Base-by-base conservation (phyloP, 2,888 invertebrate genomes). In the Drosophila crucigera region DNA sequence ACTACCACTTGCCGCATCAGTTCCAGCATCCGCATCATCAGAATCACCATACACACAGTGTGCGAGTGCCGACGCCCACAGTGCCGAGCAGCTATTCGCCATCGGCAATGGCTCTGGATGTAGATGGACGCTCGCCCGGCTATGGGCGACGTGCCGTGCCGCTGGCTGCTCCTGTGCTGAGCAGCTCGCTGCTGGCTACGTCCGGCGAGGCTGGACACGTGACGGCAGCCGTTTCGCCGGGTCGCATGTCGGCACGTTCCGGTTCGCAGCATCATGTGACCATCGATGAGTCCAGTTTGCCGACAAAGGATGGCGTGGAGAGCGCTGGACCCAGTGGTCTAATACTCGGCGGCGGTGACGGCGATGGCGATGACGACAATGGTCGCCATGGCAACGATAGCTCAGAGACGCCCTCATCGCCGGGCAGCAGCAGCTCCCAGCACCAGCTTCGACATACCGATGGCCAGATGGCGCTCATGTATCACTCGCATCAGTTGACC, bases 141-240 rank as follows among this genome's bases (percentile, higher is more conserved):
- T 84, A 82, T 22, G 22, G 56, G 10, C 65, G 81, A 10, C 71
- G 83, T 19, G 56, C 75, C 6, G 25, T 64, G 16, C 50, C 73
- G 2, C 28, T 67, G 35, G 70, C 83, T 9, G 73, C 82, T 43
- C 59, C 90, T n/a, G 69, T 77, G 49, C 47, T 80, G 10, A 25
- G 47, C 83, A 64, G 68, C 76, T 60, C 84, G 1, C 33, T 80
- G 55, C 43, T 82, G n/a, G 58, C 60, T 22, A 43, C 73, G 9
- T 37, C 83, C n/a, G 60, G 61, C 9, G 80, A 83, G 10, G 52
- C 68, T n/a, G 66, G 54, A 0, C 61, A 60, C 28, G 96, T 96
- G 88, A 94, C 95, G 58, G 81, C 84, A 4, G 82, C 82, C 37
- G 68, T 91, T 0, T 94, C 95, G 68, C 96, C 96, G 31, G 94